Conservation (phyloP, 2,113 vertebrate genomes). For the Hipposideros armiger region DNA sequence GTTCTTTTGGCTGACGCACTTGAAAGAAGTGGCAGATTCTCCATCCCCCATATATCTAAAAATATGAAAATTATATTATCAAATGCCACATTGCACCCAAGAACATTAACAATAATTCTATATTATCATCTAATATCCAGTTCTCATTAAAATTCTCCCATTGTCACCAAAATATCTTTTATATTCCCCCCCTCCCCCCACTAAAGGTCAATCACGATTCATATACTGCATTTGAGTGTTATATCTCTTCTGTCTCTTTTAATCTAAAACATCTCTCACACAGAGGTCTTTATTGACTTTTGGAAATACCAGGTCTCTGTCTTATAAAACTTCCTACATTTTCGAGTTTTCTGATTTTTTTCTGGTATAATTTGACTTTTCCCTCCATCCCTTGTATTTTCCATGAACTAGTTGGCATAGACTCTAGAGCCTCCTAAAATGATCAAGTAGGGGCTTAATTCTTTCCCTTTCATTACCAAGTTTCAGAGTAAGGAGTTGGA, state of each 20-base stretch:
- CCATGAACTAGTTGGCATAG: not conserved
- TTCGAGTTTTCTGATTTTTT: not conserved
- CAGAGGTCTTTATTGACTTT: not conserved
- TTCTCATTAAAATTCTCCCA: not conserved
- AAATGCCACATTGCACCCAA: not conserved
- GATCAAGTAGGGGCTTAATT: not conserved
- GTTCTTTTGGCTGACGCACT: not conserved
- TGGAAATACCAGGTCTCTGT: not conserved
- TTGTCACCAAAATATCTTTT: not conserved
- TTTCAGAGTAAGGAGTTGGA: slow-evolving; percentile 17
- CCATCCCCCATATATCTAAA: not conserved
- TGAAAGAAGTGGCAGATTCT: slow-evolving; percentile 50
- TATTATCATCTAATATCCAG: not conserved
- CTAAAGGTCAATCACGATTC: not conserved
- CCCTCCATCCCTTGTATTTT: not conserved
- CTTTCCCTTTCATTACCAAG: not conserved
- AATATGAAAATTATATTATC: slow-evolving; percentile 15
- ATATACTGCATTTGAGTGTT: not conserved
- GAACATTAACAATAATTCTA: slow-evolving; percentile 1
- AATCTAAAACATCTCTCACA: not conserved
- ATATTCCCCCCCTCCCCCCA: not conserved
- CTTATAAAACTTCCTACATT: not conserved
- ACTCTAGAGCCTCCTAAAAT: not conserved
- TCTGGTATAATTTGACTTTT: not conserved
- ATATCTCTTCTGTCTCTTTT: not conserved